Percentiles rank a stretch among this genome's conserved stretches.
These are phyloP conservation scores for Oriolus oriolus DNA, from an alignment of 2,113 vertebrate genomes.

Conservation along the genomic window DNA sequence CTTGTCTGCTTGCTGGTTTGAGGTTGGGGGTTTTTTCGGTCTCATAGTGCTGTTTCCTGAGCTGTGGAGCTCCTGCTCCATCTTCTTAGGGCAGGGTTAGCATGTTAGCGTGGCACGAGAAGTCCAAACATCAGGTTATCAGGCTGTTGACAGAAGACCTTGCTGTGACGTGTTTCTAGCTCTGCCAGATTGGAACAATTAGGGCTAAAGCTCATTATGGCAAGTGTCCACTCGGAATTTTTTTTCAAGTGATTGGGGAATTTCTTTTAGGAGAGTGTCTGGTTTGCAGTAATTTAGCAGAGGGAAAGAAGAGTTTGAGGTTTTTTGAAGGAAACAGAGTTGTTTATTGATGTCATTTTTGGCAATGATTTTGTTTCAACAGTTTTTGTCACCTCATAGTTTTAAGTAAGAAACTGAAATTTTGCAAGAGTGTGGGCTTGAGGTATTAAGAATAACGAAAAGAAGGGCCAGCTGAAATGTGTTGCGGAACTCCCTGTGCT, in stretches of 20 bases:
- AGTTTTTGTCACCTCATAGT: not conserved
- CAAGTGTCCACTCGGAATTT: not conserved
- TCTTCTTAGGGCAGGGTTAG: not conserved
- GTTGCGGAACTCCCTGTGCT: not conserved
- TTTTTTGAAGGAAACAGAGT: not conserved
- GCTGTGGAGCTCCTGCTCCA: not conserved
- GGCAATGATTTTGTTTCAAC: not conserved
- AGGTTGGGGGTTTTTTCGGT: not conserved
- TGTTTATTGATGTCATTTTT: not conserved
- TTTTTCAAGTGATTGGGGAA: not conserved
- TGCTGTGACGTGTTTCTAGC: not conserved
- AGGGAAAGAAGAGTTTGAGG: not conserved
- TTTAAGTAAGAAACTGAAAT: not conserved
- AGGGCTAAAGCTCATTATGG: not conserved
- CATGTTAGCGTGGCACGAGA: accelerated
- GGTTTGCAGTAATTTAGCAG: not conserved
- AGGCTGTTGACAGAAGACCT: not conserved
- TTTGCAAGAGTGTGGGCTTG: not conserved
- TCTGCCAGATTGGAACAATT: not conserved
- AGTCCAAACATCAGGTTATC: not conserved
- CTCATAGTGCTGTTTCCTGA: not conserved
- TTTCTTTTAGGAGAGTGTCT: not conserved
- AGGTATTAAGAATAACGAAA: not conserved
- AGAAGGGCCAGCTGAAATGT: not conserved
- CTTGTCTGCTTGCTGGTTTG: not conserved